Evolutionary conservation across 53 echinoderm and acorn worm species (phyloP), one percentile per base, ranked within the genome.

Genomic region (Holothuria leucospilota): DNA sequence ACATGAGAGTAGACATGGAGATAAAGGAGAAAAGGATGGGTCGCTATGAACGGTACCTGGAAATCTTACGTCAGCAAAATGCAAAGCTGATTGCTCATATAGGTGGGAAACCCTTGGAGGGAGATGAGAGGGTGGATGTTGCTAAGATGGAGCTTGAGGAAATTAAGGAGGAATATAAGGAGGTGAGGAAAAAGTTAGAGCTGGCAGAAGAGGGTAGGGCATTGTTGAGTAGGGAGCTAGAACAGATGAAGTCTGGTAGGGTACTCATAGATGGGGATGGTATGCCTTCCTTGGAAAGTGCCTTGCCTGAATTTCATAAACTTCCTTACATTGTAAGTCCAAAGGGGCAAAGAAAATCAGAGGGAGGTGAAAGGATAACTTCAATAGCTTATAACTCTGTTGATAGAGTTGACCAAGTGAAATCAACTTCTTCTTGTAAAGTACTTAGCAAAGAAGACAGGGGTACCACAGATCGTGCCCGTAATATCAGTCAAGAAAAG

Each of bases 141-240:
- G n/a, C 51, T n/a, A 70, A 70, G 59, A 39, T 65, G 66, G 66
- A 84, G 68, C 39, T 51, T 39, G 84, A 64, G 28, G 51, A 63
- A 67, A 13, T 81, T 13, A 81, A 81, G 24, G 81, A 81, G 60
- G 81, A 81, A 60, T 61, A 81, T 21, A 38, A 61, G 29, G 81
- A 81, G 40, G 39, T 81, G 15, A 81, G 62, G 26, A 62, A 11
- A 63, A 93, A 84, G 59, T 39, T 93, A 13, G 84, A 90, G 34
- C 51, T 87, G 24, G 87, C 90, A 20, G 93, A 93, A 62, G 90
- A 85, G 40, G 93, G 91, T 80, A 87, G 88, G 26, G 75, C 75
- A 38, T 70, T 90, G 28, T 64, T 93, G 75, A 93, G 85, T 41
- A 80, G 77, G 27, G 88, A 90, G 39, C 90, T 90, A 26, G 74